Conservation (phyloP, 1,140 invertebrate species). For the Cotesia glomerata region DNA sequence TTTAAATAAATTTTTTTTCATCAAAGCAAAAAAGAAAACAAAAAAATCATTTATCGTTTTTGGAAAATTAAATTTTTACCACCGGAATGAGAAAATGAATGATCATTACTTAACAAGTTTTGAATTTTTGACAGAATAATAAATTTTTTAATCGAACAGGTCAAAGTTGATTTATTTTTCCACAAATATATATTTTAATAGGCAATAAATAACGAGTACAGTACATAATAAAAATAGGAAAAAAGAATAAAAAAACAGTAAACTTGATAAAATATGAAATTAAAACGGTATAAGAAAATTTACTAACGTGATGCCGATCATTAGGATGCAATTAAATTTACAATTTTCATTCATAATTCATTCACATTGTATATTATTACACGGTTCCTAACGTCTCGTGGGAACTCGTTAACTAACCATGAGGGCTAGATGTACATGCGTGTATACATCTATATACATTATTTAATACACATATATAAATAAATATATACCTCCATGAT, state of each 20-base stretch:
- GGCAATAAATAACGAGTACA: background rate
- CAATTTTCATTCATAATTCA: slow-evolving; percentile 41
- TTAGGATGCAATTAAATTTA: slow-evolving; percentile 34
- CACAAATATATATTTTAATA: no score
- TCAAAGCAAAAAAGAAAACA: no score
- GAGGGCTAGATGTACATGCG: background rate
- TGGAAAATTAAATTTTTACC: no score
- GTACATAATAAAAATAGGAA: background rate
- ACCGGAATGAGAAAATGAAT: no score
- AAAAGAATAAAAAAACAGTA: background rate
- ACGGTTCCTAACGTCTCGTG: slow-evolving; percentile 34
- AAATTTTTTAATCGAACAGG: no score
- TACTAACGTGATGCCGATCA: slow-evolving; percentile 33
- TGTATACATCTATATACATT: background rate
- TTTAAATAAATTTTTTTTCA: no score
- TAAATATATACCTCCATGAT: background rate
- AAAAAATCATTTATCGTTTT: no score
- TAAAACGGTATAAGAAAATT: slow-evolving; percentile 3
- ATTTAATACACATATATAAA: background rate
- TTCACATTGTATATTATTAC: slow-evolving; percentile 30
- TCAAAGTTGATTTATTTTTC: no score
- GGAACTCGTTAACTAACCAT: slow-evolving; percentile 28
- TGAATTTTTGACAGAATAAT: no score
- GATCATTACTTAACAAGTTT: no score
- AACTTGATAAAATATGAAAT: slow-evolving; percentile 7